These are phyloP conservation scores for Drosophila nigricruria DNA, from an alignment of 2,888 invertebrate genomes.

Conservation along the genomic window DNA sequence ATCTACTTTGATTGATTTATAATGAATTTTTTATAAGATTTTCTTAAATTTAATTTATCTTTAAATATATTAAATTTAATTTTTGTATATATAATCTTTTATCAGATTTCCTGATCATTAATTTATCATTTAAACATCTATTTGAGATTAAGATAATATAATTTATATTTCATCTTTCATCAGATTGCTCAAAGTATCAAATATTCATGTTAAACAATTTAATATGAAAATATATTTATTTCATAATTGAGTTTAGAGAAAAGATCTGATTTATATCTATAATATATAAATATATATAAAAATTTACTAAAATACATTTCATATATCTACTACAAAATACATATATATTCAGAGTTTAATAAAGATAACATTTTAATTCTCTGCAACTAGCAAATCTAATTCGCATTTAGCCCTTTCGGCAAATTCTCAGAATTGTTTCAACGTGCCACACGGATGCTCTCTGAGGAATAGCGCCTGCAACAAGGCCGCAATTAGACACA, in stretches of 20 bases:
- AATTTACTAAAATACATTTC: not conserved
- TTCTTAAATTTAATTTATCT: no score
- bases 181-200: no score
- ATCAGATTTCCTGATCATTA: not conserved
- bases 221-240: not conserved
- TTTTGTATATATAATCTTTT: not conserved
- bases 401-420: constrained; percentile 11
- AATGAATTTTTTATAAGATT: no score
- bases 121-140: not conserved
- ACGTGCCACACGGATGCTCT: constrained; percentile 12
- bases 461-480: constrained; percentile 29
- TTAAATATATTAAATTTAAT: not conserved
- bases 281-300: not conserved
- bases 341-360: not conserved
- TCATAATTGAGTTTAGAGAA: not conserved
- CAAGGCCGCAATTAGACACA: constrained; percentile 67
- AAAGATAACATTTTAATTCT: not conserved
- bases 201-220: not conserved
- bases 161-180: no score
- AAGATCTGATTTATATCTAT: not conserved
- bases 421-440: constrained; percentile 30
- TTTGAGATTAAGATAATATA: not conserved
- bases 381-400: not conserved
- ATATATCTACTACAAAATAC: not conserved
- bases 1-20: not conserved